Evolutionary conservation across 1,140 invertebrate species (phyloP).

Genomic region (Grapholita molesta): DNA sequence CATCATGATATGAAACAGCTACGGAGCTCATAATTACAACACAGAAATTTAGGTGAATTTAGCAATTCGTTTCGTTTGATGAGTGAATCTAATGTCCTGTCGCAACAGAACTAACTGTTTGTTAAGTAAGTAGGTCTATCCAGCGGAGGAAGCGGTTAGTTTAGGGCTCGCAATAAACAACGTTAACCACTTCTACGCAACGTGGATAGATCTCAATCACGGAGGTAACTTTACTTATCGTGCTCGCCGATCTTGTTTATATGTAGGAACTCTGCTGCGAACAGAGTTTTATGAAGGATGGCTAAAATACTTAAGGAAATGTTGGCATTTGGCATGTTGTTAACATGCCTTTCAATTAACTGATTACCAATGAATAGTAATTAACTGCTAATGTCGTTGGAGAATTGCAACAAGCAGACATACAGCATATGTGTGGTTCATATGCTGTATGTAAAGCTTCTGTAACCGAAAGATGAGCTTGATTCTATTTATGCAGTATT

Average conservation of each 20-base stretch:
- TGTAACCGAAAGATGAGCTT: too few relatives aligned
- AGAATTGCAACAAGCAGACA: too few relatives aligned
- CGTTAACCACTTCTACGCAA: background rate
- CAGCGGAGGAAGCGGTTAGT: background rate
- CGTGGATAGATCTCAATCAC: slow-evolving; percentile 2
- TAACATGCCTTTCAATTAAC: background rate
- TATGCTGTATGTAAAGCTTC: too few relatives aligned
- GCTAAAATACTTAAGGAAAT: background rate
- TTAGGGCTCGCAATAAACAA: background rate
- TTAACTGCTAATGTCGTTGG: too few relatives aligned
- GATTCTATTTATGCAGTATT: too few relatives aligned
- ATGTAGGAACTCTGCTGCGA: background rate
- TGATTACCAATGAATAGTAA: too few relatives aligned
- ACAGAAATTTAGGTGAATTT: background rate
- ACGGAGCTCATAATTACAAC: background rate
- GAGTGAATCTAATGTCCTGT: background rate
- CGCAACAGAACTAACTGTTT: background rate
- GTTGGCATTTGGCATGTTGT: background rate
- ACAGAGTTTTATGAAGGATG: background rate
- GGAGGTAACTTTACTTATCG: background rate
- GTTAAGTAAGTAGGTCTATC: background rate
- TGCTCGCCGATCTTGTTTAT: background rate
- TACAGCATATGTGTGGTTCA: too few relatives aligned
- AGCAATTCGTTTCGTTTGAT: background rate
- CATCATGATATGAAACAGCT: background rate